A percentile compares a stretch with the other conserved stretches of the same genome.
phyloP scores from a whole-genome alignment of 2,888 invertebrate species.

The Yponomeuta evonymella region DNA sequence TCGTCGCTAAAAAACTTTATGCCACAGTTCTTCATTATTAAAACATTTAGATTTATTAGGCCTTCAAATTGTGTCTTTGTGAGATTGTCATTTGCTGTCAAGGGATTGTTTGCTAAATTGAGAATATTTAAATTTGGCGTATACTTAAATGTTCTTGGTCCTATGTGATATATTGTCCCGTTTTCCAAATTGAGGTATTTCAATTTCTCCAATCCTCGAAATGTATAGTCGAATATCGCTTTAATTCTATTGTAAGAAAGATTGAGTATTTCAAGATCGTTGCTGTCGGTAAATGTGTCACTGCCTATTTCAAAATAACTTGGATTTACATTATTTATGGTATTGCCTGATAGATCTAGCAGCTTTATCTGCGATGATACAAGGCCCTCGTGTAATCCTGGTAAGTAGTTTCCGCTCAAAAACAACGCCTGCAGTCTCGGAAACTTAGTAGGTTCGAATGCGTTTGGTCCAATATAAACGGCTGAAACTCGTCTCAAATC shows the following conservation, averaged over 20 bases:
- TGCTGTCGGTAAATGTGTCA: constrained; percentile 66
- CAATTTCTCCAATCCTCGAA: constrained; percentile 66
- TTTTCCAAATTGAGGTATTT: constrained; percentile 70
- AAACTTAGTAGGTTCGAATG: constrained; percentile 62
- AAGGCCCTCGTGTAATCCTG: constrained; percentile 67
- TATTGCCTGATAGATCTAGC: constrained; percentile 71
- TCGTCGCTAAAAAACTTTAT: constrained; percentile 56
- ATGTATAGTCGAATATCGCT: constrained; percentile 65
- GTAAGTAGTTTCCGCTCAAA: constrained; percentile 70
- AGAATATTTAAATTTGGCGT: constrained; percentile 61
- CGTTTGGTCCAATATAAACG: constrained; percentile 58
- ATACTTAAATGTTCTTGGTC: constrained; percentile 59
- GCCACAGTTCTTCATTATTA: constrained; percentile 69
- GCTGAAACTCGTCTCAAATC: constrained; percentile 73
- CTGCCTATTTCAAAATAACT: constrained; percentile 69
- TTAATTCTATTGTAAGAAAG: constrained; percentile 73
- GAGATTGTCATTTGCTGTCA: constrained; percentile 57
- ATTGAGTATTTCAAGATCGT: constrained; percentile 63
- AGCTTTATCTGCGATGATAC: constrained; percentile 61
- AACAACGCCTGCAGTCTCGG: constrained; percentile 70
- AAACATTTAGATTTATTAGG: constrained; percentile 59
- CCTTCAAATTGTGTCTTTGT: constrained; percentile 62
- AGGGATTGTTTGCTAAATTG: constrained; percentile 73
- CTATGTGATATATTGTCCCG: constrained; percentile 67
- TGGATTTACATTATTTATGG: constrained; percentile 52